phyloP scores from a whole-genome alignment of 1,140 invertebrate species.

The Sarcophaga bullata region DNA sequence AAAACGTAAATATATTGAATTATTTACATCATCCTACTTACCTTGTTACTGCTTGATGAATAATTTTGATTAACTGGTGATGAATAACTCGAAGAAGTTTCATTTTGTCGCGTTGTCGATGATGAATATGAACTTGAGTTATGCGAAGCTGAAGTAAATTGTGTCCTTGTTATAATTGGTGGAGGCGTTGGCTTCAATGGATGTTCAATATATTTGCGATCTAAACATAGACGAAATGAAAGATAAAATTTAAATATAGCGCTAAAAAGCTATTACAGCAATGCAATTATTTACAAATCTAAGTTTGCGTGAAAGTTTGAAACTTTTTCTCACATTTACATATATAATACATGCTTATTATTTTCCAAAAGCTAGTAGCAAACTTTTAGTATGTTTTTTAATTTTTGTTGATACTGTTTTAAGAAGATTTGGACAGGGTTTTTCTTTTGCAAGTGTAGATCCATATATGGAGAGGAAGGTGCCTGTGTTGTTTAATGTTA shows the following conservation, averaged over 20 bases:
- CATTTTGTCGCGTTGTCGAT: constrained; percentile 41
- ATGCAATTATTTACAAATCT: no score
- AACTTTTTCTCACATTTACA: no score
- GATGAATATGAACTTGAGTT: constrained; percentile 25
- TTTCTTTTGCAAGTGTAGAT: no score
- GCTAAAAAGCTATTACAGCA: no score
- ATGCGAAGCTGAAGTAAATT: constrained; percentile 46
- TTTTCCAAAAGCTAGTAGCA: not conserved
- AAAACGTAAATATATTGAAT: not conserved
- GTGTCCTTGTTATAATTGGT: constrained; percentile 74
- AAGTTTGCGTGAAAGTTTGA: no score
- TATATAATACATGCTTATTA: constrained; percentile 30
- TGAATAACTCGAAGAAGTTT: constrained; percentile 11
- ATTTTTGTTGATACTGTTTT: not conserved
- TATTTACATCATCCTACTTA: not conserved
- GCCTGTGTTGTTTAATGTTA: no score
- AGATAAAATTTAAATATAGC: constrained; percentile 12
- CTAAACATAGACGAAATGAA: constrained; percentile 62
- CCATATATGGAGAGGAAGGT: no score
- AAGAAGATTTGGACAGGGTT: no score
- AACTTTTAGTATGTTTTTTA: not conserved
- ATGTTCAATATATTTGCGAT: constrained; percentile 84
- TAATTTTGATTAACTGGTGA: not conserved
- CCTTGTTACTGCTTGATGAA: constrained; percentile 27
- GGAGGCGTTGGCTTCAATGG: constrained; percentile 80